Conservation (phyloP, 23 tunicate genomes). For the Trididemnum miniatum region DNA sequence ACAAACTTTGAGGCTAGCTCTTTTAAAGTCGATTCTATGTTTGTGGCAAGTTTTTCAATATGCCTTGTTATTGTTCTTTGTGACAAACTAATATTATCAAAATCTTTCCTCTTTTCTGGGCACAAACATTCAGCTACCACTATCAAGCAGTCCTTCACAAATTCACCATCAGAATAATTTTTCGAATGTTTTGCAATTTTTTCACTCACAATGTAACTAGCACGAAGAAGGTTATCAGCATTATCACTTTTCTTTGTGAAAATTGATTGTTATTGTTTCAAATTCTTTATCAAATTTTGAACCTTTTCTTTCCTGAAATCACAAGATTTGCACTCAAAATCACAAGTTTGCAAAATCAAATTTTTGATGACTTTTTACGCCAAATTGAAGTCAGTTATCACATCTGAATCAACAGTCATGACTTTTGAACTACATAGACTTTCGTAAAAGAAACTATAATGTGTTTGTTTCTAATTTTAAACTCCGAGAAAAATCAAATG, state of each 20-base stretch:
- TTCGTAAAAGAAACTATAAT: no score
- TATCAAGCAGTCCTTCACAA: constrained; percentile 42
- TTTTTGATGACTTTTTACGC: no score
- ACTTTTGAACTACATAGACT: no score
- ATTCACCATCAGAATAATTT: constrained; percentile 47
- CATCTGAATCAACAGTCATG: no score
- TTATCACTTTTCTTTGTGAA: no score
- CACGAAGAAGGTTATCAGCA: no score
- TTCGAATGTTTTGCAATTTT: constrained; percentile 53
- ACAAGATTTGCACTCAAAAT: no score
- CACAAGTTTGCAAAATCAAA: no score
- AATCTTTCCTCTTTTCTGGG: constrained; percentile 35
- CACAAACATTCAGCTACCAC: constrained; percentile 22
- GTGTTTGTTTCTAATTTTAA: no score
- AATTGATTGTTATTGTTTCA: constrained; percentile 28
- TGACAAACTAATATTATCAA: constrained; percentile 41
- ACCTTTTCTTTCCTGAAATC: constrained; percentile 32
- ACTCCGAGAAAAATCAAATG: no score
- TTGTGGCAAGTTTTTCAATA: constrained; percentile 25
- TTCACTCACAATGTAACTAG: constrained; percentile 65
- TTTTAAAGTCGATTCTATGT: constrained; percentile 15
- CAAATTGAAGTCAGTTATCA: no score
- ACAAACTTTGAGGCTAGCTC: constrained; percentile 10
- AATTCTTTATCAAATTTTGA: constrained; percentile 7
- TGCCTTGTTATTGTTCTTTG: constrained; percentile 24